Conservation (phyloP, 2,797 vertebrate genomes). For the Platalea minor region DNA sequence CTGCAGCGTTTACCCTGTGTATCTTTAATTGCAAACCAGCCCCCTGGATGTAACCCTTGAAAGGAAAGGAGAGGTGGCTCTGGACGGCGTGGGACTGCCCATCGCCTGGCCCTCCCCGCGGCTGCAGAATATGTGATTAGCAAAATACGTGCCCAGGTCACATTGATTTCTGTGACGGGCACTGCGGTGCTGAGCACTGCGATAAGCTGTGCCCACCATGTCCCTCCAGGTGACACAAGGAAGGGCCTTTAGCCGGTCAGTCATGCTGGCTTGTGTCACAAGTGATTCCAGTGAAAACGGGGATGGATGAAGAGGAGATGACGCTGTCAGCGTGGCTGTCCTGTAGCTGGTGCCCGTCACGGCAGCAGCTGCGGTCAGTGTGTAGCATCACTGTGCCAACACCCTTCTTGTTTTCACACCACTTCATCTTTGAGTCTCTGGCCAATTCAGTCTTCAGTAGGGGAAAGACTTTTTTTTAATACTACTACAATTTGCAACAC, state of each 20-base stretch:
- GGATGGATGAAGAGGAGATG: background rate
- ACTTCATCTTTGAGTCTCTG: background rate
- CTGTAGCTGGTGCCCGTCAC: background rate
- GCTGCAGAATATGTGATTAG: background rate
- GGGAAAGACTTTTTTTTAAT: background rate
- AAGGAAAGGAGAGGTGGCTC: background rate
- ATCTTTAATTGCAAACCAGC: background rate
- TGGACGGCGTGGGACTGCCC: rapidly evolving
- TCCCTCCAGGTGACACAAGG: rapidly evolving
- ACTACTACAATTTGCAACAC: background rate
- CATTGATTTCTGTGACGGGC: rapidly evolving
- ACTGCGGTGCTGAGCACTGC: background rate
- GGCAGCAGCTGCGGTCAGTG: rapidly evolving
- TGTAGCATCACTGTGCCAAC: background rate
- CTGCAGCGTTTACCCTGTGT: rapidly evolving
- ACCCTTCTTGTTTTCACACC: background rate
- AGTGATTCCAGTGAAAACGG: background rate
- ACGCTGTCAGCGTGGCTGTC: background rate
- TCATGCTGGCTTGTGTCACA: background rate
- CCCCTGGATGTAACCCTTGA: background rate
- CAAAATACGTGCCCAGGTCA: background rate
- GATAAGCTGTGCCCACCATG: too few relatives aligned
- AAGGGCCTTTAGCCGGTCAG: background rate
- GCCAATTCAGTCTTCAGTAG: background rate
- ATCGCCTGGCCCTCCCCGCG: rapidly evolving